Conservation (phyloP, 2,797 vertebrate species). For the Coendou prehensilis region DNA sequence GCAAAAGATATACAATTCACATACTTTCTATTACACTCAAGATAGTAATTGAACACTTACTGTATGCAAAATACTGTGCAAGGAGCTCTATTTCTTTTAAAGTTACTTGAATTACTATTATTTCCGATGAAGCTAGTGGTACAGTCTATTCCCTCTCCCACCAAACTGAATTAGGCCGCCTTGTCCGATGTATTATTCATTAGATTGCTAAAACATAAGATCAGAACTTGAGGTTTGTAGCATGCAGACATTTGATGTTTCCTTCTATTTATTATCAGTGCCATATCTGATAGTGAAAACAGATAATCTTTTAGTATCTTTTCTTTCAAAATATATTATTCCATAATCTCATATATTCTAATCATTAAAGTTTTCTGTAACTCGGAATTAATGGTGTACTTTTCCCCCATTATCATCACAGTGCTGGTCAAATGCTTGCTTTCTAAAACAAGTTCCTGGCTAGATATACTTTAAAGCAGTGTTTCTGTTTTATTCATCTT, state of each 20-base stretch:
- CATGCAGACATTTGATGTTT: neutral
- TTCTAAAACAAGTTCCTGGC: slow-evolving; percentile 39
- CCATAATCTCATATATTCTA: slow-evolving; percentile 6
- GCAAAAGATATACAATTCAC: neutral
- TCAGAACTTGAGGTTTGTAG: slow-evolving; percentile 17
- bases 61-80: neutral
- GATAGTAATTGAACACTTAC: slow-evolving; percentile 13
- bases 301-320: neutral
- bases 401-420: neutral
- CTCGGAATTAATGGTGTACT: neutral
- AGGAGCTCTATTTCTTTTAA: neutral
- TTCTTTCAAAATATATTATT: slow-evolving; percentile 53
- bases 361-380: neutral
- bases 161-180: neutral
- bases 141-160: neutral
- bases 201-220: slow-evolving; percentile 2
- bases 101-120: neutral
- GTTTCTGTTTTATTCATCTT: slow-evolving; percentile 1
- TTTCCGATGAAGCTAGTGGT: neutral
- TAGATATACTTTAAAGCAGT: neutral
- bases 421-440: slow-evolving; percentile 27
- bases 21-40: neutral
- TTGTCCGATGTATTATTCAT: slow-evolving; percentile 17
- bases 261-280: neutral
- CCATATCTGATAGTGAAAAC: neutral